Percentiles rank a stretch among this genome's conserved stretches.
These are phyloP conservation scores for Steinernema scapterisci DNA, from an alignment of 2,888 invertebrate species.

Conservation along the genomic window DNA sequence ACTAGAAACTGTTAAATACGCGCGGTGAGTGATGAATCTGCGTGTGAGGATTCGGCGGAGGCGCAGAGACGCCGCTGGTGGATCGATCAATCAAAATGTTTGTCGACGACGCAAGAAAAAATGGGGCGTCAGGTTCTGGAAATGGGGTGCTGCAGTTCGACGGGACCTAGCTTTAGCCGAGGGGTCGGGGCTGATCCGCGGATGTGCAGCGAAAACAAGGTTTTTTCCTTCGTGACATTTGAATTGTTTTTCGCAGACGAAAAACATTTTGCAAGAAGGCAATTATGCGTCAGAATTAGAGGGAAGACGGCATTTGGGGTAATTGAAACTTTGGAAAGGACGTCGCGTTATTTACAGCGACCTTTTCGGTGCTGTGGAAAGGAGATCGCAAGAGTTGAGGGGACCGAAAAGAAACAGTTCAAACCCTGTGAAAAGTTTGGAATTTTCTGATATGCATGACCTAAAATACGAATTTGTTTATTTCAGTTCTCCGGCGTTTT, in stretches of 20 bases:
- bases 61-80: background rate
- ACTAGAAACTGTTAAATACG: slow-evolving; percentile 4
- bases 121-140: slow-evolving; percentile 13
- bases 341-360: too few relatives aligned
- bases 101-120: slow-evolving; percentile 15
- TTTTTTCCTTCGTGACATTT: too few relatives aligned
- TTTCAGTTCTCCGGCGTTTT: slow-evolving; percentile 49
- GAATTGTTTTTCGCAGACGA: too few relatives aligned
- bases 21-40: slow-evolving; percentile 10
- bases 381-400: too few relatives aligned
- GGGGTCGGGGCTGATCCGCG: too few relatives aligned
- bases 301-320: slow-evolving; percentile 13
- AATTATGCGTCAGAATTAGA: background rate
- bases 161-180: too few relatives aligned
- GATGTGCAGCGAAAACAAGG: too few relatives aligned
- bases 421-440: background rate
- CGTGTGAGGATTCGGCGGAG: slow-evolving; percentile 14
- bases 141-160: background rate
- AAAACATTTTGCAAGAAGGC: too few relatives aligned
- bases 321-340: too few relatives aligned
- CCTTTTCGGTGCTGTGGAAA: too few relatives aligned
- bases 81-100: slow-evolving; percentile 19
- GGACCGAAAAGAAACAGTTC: background rate
- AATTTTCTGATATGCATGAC: background rate
- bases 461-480: background rate